Evolutionary conservation across 2,113 vertebrate genomes (phyloP), one percentile per base, ranked within the genome.

Genomic region (Festucalex cinctus): DNA sequence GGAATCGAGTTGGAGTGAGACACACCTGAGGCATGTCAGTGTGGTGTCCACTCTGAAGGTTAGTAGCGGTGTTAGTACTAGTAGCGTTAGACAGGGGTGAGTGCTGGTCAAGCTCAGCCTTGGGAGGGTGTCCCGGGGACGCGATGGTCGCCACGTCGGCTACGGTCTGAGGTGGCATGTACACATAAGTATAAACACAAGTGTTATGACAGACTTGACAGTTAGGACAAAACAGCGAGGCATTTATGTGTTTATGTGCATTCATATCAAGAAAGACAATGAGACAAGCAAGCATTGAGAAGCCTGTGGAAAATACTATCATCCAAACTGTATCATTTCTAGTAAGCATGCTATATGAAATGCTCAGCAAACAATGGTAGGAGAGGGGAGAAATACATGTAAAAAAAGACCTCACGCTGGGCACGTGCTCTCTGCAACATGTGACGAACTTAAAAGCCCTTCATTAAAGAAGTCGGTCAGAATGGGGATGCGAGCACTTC

Each of bases 51-150:
- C 73, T 85, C 83, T 90, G 88, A 46, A 81, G 28, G 85, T 92
- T 93, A 92, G 85, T 89, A 90, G 87, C 41, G 84, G 86, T 81
- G 83, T 87, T 90, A 90, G 85, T 60, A 66, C 70, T 86, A 88
- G 87, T 46, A 8, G 78, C 39, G 78, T 92, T 91, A 91, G 84
- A 86, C 65, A 83, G 77, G 56, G 87, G 73, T 36, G 84, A 83
- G 88, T 66, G 17, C 32, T 37, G 77, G 61, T 35, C 83, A 13
- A 77, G 62, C 74, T 87, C 83, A 35, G 57, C 68, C 61, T 63
- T 70, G 62, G 73, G 76, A 83, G 74, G 85, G 44, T 83, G 62
- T 44, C 80, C 78, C 36, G 86, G 85, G 70, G 85, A 87, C 43
- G 71, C 81, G 54, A 69, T 58, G 66, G 66, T 65, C 64, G 82